These are phyloP conservation scores for Heliconius hortense DNA, from an alignment of 2,888 invertebrate genomes.

Conservation along the genomic window DNA sequence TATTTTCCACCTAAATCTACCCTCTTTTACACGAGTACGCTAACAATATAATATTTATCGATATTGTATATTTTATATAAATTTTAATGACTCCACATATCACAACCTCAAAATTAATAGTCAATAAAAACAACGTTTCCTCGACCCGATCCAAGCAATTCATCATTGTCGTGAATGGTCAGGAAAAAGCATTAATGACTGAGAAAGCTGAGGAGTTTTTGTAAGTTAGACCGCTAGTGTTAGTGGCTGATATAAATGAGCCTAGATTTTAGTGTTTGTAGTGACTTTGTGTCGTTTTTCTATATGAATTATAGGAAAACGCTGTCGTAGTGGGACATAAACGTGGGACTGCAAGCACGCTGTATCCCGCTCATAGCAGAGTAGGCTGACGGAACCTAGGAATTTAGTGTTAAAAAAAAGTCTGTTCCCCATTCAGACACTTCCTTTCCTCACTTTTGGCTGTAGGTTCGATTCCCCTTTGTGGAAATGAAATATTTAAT, in stretches of 20 bases:
- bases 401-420: too few species aligned
- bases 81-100: too few species aligned
- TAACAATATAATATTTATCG: too few species aligned
- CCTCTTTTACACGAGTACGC: too few species aligned
- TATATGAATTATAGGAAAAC: neutral
- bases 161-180: slow-evolving; percentile 45
- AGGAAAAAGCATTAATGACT: slow-evolving; percentile 49
- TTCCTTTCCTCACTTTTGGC: too few species aligned
- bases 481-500: neutral
- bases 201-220: slow-evolving; percentile 30
- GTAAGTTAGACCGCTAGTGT: slow-evolving; percentile 31
- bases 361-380: too few species aligned
- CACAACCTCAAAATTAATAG: neutral
- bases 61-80: too few species aligned
- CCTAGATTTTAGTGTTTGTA: slow-evolving; percentile 29
- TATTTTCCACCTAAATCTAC: too few species aligned
- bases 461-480: neutral
- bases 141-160: slow-evolving; percentile 39
- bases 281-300: neutral
- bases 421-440: too few species aligned
- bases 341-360: neutral
- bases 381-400: too few species aligned
- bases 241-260: slow-evolving; percentile 36
- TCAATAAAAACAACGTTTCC: slow-evolving; percentile 30
- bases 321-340: neutral